These are phyloP conservation scores for Herpetotheres cachinnans DNA, from an alignment of 2,113 vertebrate species.

Conservation along the genomic window DNA sequence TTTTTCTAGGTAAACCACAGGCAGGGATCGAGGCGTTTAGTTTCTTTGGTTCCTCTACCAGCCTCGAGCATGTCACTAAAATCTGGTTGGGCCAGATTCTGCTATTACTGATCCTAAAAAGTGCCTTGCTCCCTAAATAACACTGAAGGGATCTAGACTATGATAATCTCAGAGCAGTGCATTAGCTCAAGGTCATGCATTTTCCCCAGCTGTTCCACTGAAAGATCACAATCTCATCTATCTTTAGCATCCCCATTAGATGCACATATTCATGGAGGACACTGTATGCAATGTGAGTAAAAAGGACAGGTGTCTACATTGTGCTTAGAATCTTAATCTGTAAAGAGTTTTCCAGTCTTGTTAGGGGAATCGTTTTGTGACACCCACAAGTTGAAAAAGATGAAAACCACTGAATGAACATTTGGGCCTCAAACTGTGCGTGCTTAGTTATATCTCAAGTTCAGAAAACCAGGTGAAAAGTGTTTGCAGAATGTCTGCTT, in stretches of 20 bases:
- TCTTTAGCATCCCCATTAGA: neutral
- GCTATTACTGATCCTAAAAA: neutral
- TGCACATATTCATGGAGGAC: neutral
- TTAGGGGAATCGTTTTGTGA: neutral
- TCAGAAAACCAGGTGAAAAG: neutral
- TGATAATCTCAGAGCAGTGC: neutral
- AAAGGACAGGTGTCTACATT: neutral
- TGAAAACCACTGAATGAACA: neutral
- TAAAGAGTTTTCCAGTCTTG: neutral
- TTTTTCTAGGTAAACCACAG: neutral
- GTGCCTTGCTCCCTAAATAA: neutral
- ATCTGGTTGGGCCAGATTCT: neutral
- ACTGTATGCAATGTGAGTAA: neutral
- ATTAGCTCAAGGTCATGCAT: neutral
- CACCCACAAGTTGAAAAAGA: neutral
- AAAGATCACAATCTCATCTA: neutral
- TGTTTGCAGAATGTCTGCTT: neutral
- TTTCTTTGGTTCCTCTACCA: neutral
- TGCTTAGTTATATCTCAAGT: neutral
- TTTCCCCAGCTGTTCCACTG: neutral
- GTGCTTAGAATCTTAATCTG: neutral
- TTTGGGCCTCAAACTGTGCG: neutral
- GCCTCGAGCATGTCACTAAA: neutral
- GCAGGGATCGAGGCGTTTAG: neutral
- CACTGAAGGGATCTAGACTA: neutral